These are phyloP conservation scores for Lasius fuliginosus DNA, from an alignment of 2,888 invertebrate species.

Conservation along the genomic window DNA sequence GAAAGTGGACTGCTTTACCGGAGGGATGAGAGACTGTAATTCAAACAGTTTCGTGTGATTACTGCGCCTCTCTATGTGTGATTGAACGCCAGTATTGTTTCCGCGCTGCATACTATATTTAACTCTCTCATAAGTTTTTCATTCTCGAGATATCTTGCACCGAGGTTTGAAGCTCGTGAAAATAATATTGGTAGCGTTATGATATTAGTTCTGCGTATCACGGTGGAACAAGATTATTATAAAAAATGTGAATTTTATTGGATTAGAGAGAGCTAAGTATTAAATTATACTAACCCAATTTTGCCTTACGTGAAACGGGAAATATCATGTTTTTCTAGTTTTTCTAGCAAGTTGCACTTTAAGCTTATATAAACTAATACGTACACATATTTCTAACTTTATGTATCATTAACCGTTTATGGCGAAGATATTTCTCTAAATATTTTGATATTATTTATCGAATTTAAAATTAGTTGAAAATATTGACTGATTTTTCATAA, in stretches of 20 bases:
- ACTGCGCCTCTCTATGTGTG: not conserved
- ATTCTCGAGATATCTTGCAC: not conserved
- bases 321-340: not conserved
- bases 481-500: not conserved
- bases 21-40: constrained; percentile 2
- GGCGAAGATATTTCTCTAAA: not conserved
- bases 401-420: not conserved
- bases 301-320: not conserved
- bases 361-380: not conserved
- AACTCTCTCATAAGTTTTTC: not conserved
- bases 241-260: not conserved
- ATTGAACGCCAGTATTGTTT: not conserved
- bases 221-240: not conserved
- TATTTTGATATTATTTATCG: not conserved
- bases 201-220: not conserved
- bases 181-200: not conserved
- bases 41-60: constrained; percentile 3
- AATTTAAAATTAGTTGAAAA: not conserved
- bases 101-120: not conserved
- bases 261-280: not conserved
- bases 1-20: not conserved
- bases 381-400: not conserved
- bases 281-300: constrained; percentile 1
- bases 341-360: not conserved
- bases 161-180: not conserved